phyloP scores from a whole-genome alignment of 2,113 vertebrate genomes.

The Aspiorhynchus laticeps region DNA sequence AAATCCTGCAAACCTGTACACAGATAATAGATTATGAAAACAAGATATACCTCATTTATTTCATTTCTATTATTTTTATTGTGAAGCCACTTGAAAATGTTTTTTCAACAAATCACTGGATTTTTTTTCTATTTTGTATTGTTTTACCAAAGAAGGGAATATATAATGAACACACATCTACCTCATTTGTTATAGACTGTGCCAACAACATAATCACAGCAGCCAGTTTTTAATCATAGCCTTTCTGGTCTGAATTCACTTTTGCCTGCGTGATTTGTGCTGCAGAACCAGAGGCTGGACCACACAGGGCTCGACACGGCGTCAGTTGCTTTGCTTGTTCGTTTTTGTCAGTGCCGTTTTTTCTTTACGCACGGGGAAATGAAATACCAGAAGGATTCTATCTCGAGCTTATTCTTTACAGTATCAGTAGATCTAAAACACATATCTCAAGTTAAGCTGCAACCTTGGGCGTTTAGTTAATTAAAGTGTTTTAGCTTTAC shows the following conservation, averaged over 20 bases:
- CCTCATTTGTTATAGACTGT: conserved; percentile 81
- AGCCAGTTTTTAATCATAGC: conserved; percentile 60
- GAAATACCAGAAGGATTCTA: conserved; percentile 56
- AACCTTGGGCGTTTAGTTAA: conserved; percentile 38
- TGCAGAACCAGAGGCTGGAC: conserved; percentile 40
- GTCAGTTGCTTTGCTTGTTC: conserved; percentile 58
- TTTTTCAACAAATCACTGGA: conserved; percentile 72
- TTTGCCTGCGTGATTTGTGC: conserved; percentile 57
- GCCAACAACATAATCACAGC: conserved; percentile 70
- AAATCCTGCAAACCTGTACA: conserved; percentile 64
- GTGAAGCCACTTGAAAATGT: conserved; percentile 70
- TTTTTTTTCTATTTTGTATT: conserved; percentile 67
- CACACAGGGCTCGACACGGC: conserved; percentile 48
- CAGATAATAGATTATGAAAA: conserved; percentile 67
- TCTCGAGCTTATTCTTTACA: conserved; percentile 43
- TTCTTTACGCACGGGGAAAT: conserved; percentile 39
- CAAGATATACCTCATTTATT: conserved; percentile 75
- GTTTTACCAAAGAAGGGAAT: conserved; percentile 79
- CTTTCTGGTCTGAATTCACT: conserved; percentile 53
- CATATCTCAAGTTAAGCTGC: conserved; percentile 52
- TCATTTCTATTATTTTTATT: conserved; percentile 68
- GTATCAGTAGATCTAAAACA: conserved; percentile 49
- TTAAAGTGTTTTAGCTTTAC: conserved; percentile 35
- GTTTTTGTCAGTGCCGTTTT: conserved; percentile 53
- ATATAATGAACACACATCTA: conserved; percentile 77